phyloP scores from a whole-genome alignment of 2,888 invertebrate genomes.

The Cheilosia vernalis region DNA sequence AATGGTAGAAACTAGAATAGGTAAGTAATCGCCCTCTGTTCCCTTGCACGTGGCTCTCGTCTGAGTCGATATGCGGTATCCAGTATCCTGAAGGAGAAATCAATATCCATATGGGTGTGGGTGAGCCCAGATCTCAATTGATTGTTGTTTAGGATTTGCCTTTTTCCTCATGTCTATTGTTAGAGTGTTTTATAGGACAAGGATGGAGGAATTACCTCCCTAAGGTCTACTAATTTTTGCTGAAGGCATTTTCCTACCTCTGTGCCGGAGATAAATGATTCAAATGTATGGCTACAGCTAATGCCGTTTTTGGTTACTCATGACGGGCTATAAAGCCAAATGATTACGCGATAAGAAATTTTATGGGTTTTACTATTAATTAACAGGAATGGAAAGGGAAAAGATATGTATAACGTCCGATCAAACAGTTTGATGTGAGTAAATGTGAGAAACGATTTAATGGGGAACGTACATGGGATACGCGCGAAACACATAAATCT shows the following conservation, averaged over 20 bases:
- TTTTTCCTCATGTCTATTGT: not conserved
- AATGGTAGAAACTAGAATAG: slow-evolving; percentile 36
- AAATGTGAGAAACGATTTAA: no score
- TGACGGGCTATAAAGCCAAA: slow-evolving; percentile 20
- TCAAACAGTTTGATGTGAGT: not conserved
- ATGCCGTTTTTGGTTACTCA: slow-evolving; percentile 1
- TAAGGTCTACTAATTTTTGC: slow-evolving; percentile 3
- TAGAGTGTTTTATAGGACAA: slow-evolving; percentile 9
- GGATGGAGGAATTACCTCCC: not conserved
- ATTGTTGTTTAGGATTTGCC: slow-evolving; percentile 25
- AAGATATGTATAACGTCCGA: not conserved
- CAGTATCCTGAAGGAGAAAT: slow-evolving; percentile 9
- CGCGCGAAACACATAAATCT: no score
- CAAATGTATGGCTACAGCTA: slow-evolving; percentile 13
- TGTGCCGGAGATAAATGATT: not conserved
- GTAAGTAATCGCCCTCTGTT: slow-evolving; percentile 49
- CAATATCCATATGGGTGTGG: slow-evolving; percentile 22
- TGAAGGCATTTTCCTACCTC: not conserved
- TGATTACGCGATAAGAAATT: slow-evolving; percentile 43
- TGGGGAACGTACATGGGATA: no score
- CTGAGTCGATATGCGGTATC: not conserved
- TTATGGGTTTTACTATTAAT: slow-evolving; percentile 29
- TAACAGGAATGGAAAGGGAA: not conserved
- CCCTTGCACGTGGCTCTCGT: slow-evolving; percentile 49
- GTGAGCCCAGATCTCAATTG: slow-evolving; percentile 28